Evolutionary conservation across 2,113 vertebrate genomes (phyloP).

Genomic region (Crotalus horridus): DNA sequence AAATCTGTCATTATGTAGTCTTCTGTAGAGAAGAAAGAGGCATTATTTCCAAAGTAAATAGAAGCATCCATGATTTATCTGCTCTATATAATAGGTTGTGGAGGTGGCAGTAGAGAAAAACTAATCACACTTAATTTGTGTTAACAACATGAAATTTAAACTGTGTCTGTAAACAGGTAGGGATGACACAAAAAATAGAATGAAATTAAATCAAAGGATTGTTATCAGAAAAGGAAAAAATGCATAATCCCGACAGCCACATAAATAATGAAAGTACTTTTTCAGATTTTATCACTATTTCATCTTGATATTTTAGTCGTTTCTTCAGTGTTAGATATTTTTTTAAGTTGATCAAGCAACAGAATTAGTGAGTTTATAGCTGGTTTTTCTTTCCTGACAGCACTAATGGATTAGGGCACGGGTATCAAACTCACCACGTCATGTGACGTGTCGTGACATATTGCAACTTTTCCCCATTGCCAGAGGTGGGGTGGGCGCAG

Average conservation of each 20-base stretch:
- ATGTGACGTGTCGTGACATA: no score
- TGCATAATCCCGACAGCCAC: background rate
- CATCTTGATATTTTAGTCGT: background rate
- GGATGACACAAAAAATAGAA: background rate
- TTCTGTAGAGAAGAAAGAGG: no score
- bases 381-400: background rate
- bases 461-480: no score
- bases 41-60: no score
- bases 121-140: conserved; percentile 33
- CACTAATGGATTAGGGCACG: no score
- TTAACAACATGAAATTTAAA: conserved; percentile 30
- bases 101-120: conserved; percentile 1
- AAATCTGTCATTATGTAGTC: no score
- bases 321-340: conserved; percentile 27
- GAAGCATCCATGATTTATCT: no score
- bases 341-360: background rate
- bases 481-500: no score
- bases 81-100: no score
- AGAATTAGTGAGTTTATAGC: rapidly evolving
- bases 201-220: conserved; percentile 7
- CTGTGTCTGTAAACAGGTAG: conserved; percentile 29
- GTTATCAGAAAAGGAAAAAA: background rate
- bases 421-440: no score
- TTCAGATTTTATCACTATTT: background rate
- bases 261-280: conserved; percentile 20